These are phyloP conservation scores for Uria lomvia DNA, from an alignment of 2,113 vertebrate species.

Conservation along the genomic window DNA sequence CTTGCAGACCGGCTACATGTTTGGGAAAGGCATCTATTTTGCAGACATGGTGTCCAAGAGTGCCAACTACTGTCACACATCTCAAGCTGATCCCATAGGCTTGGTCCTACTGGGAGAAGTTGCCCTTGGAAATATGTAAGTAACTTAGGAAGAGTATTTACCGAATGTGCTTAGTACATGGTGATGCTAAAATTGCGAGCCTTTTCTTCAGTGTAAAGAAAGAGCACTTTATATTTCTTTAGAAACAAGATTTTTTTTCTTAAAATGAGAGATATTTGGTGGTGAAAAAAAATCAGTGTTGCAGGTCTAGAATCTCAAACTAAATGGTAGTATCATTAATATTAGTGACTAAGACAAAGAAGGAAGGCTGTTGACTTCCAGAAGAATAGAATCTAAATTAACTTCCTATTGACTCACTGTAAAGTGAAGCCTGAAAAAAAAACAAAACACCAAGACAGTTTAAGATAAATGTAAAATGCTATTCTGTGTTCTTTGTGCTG, in stretches of 20 bases:
- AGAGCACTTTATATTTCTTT: not conserved
- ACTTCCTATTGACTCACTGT: not conserved
- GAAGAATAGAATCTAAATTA: not conserved
- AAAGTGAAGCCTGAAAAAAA: not conserved
- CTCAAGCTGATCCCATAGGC: slow-evolving; percentile 88
- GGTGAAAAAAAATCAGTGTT: not conserved
- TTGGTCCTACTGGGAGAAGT: slow-evolving; percentile 93
- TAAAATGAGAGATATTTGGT: not conserved
- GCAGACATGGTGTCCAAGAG: slow-evolving; percentile 99
- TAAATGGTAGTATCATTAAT: not conserved
- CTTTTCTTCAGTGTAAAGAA: not conserved
- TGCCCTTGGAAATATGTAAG: slow-evolving; percentile 97
- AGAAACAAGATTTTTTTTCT: not conserved
- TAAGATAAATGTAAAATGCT: not conserved
- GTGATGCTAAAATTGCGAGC: not conserved
- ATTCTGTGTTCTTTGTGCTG: slow-evolving; percentile 25
- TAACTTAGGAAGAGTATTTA: not conserved
- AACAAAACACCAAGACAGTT: not conserved
- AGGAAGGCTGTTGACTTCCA: not conserved
- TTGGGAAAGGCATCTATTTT: slow-evolving; percentile 98
- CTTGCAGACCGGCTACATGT: slow-evolving; percentile 96
- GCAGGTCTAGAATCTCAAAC: not conserved
- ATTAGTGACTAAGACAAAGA: not conserved
- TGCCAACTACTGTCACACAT: slow-evolving; percentile 98
- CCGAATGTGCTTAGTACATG: not conserved